phyloP scores from a whole-genome alignment of 2,888 invertebrate species.

The Tortrix viridana region DNA sequence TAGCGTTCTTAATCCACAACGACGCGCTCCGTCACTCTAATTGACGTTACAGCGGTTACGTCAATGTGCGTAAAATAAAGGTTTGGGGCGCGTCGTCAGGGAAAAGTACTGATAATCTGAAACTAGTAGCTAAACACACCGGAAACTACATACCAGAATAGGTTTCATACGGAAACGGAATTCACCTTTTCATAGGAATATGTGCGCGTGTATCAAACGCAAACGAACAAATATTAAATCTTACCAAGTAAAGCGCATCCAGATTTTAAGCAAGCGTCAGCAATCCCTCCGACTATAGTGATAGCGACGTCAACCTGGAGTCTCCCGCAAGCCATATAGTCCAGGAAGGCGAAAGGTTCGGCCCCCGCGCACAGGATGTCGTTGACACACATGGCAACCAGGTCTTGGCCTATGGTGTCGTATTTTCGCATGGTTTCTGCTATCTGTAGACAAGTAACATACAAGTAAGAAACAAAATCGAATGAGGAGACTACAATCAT shows the following conservation, averaged over 20 bases:
- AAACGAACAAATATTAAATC: constrained; percentile 18
- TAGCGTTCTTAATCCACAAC: too few relatives aligned
- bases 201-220: neutral
- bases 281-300: constrained; percentile 93
- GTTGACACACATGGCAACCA: constrained; percentile 99
- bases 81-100: too few relatives aligned
- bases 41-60: too few relatives aligned
- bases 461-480: too few relatives aligned
- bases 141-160: too few relatives aligned
- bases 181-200: too few relatives aligned
- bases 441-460: constrained; percentile 86
- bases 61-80: too few relatives aligned
- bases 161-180: too few relatives aligned
- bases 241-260: constrained; percentile 95
- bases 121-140: too few relatives aligned
- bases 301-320: constrained; percentile 91
- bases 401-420: constrained; percentile 94
- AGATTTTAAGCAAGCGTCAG: constrained; percentile 93
- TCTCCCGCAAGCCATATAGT: constrained; percentile 97
- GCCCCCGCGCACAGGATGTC: constrained; percentile 98
- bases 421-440: constrained; percentile 92
- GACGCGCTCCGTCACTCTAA: too few relatives aligned
- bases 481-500: too few relatives aligned
- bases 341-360: constrained; percentile 97
- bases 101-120: too few relatives aligned